A percentile compares a stretch with the other conserved stretches of the same genome.
Conservation (phyloP, 64 coral and sea anemone genomes). For the Trachythela sp. region DNA sequence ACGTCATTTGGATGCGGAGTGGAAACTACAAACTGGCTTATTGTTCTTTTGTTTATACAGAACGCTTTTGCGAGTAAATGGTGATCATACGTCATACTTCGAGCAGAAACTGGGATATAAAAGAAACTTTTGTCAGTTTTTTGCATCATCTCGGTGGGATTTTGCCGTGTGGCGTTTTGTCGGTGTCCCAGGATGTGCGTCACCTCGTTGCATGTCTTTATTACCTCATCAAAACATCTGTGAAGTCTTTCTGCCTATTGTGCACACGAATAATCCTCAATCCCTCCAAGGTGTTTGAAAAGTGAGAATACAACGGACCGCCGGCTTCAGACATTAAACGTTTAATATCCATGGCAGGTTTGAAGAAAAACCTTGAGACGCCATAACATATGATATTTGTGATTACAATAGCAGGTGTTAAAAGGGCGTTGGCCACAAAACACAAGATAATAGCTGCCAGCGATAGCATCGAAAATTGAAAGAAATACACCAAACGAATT, state of each 20-base stretch:
- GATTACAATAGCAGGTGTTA: not conserved
- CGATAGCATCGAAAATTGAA: not conserved
- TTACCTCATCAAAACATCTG: conserved; percentile 24
- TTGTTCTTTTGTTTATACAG: too few species aligned
- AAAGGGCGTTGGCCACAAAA: not conserved
- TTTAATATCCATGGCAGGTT: not conserved
- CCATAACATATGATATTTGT: not conserved
- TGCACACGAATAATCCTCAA: not conserved
- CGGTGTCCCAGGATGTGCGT: too few species aligned
- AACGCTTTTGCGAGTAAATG: too few species aligned
- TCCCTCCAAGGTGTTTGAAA: not conserved
- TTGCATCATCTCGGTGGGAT: too few species aligned
- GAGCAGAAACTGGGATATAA: too few species aligned
- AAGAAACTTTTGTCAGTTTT: too few species aligned
- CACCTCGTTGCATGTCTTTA: too few species aligned
- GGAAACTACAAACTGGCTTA: not conserved
- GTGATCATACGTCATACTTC: too few species aligned
- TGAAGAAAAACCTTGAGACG: not conserved
- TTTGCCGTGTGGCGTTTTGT: too few species aligned
- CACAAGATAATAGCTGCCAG: not conserved
- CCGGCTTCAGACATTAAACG: not conserved
- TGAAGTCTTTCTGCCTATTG: conserved; percentile 3
- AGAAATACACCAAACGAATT: conserved; percentile 14
- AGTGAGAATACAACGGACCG: not conserved
- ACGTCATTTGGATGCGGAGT: not conserved